Percentiles rank a stretch among this genome's conserved stretches.
Conservation (phyloP, 2,797 vertebrate species). For the Oreochromis grahami region DNA sequence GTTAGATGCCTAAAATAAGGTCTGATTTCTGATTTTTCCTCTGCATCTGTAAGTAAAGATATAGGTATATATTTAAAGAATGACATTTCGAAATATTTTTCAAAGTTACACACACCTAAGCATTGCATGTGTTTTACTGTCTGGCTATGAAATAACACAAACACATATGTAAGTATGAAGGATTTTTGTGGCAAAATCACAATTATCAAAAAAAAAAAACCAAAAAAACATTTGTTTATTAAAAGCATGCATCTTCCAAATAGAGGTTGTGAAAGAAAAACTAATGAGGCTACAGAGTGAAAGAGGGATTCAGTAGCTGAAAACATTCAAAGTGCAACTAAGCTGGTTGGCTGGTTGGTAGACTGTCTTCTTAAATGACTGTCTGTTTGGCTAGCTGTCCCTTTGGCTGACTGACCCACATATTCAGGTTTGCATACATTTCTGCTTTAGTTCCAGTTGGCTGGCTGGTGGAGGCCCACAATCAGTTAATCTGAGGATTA, state of each 20-base stretch:
- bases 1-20: background rate
- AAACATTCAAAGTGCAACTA: background rate
- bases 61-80: background rate
- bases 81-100: background rate
- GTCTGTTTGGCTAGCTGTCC: background rate
- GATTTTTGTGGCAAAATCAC: background rate
- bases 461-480: slow-evolving; percentile 31
- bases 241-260: background rate
- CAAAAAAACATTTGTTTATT: background rate
- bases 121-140: background rate
- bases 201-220: background rate
- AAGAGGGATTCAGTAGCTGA: background rate
- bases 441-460: slow-evolving; percentile 15
- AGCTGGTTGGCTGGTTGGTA: background rate
- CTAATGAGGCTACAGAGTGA: background rate
- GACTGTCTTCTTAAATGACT: background rate
- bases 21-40: background rate
- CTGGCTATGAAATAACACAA: background rate
- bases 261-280: background rate
- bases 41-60: background rate
- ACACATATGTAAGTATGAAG: background rate
- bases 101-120: background rate
- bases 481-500: slow-evolving; percentile 71
- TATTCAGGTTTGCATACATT: slow-evolving; percentile 11
- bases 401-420: slow-evolving; percentile 10